Base-by-base conservation (phyloP, 2,797 vertebrate species). In the Picus viridis region DNA sequence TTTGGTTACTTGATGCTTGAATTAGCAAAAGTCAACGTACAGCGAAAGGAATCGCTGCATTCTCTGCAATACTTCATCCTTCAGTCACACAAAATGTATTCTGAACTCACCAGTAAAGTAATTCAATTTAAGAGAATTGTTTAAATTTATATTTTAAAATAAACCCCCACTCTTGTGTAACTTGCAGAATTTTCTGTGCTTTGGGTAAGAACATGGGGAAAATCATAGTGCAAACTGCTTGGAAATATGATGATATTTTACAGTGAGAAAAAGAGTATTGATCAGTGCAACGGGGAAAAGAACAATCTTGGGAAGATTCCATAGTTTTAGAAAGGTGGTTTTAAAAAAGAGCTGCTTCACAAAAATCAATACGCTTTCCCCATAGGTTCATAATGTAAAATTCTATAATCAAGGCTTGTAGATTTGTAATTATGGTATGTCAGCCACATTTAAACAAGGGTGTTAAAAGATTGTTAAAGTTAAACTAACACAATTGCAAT, bases 401-500 rank as follows among this genome's bases (percentile, higher is more conserved):
- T 98, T 98, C 97, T 98, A 98, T 98, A 98, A 98, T 98, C 98
- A 98, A 98, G 98, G 97, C 98, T 97, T 98, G 98, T 98, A 99
- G 98, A 98, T 98, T 98, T 98, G 98, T 98, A 98, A 98, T 99
- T 99, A 99, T 99, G 98, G 98, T 98, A 98, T 97, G 98, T 98
- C 98, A 98, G 97, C 97, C 98, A 98, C 98, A 98, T 98, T 99
- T 99, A 98, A 98, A 98, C 98, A 98, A 98, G 98, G 98, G 98
- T 97, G 98, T 98, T 98, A 99, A 98, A 98, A 97, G 97, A 95
- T 97, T 97, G 98, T 98, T 98, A 97, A 97, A 98, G 98, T 98
- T 98, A 98, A 98, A 98, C 98, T 98, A 99, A 98, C 98, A 98
- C 98, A 98, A 98, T 98, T 98, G 98, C 98, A 98, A 98, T 98